A percentile compares a stretch with the other conserved stretches of the same genome.
phyloP scores from a whole-genome alignment of 2,888 invertebrate species.

The Helicoverpa assulta region DNA sequence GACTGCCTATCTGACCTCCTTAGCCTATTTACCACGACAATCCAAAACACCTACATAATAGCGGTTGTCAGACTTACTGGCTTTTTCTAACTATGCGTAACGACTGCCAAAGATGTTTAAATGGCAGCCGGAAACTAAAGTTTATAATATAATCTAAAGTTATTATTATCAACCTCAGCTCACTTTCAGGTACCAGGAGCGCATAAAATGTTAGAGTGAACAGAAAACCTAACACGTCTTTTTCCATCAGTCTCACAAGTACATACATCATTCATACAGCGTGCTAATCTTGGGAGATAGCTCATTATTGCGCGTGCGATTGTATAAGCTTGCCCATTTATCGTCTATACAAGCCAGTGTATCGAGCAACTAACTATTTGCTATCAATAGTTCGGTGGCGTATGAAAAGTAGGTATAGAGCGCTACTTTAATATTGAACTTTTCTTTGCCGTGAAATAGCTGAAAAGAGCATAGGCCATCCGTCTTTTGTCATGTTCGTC shows the following conservation, averaged over 20 bases:
- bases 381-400: conserved; percentile 8
- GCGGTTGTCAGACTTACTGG: too few relatives aligned
- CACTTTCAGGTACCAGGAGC: conserved; percentile 7
- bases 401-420: conserved; percentile 12
- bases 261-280: conserved; percentile 44
- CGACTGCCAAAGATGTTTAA: too few relatives aligned
- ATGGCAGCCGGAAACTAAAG: too few relatives aligned
- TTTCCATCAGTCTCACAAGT: background rate
- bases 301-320: conserved; percentile 40
- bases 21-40: too few relatives aligned
- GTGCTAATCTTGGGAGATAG: conserved; percentile 34
- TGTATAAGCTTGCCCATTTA: conserved; percentile 40
- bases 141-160: too few relatives aligned
- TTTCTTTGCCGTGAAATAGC: too few relatives aligned
- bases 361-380: conserved; percentile 32
- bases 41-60: too few relatives aligned
- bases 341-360: conserved; percentile 44
- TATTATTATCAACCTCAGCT: background rate
- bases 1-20: too few relatives aligned
- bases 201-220: background rate
- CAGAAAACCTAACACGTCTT: background rate
- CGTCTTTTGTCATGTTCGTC: too few relatives aligned
- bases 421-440: too few relatives aligned
- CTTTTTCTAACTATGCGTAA: too few relatives aligned
- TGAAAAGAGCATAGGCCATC: too few relatives aligned